Evolutionary conservation across 2,113 vertebrate species (phyloP).

Genomic region (Xiphophorus hellerii): DNA sequence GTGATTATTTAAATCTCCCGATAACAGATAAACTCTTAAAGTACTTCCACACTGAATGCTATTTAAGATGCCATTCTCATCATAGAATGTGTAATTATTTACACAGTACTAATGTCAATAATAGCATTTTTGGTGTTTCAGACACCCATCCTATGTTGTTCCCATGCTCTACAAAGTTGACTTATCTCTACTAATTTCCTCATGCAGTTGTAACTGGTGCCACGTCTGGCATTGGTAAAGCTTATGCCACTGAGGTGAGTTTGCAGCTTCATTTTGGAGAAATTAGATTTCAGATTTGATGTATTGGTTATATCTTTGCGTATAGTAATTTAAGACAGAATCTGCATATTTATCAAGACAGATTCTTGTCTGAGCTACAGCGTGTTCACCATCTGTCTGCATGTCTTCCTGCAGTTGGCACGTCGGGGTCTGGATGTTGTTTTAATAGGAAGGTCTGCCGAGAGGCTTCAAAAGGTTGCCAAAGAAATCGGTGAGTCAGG

Average conservation of each 20-base stretch:
- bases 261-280: not conserved
- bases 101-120: not conserved
- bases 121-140: not conserved
- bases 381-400: constrained; percentile 17
- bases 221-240: constrained; percentile 82
- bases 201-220: constrained; percentile 83
- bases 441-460: constrained; percentile 77
- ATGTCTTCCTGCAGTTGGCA: constrained; percentile 76
- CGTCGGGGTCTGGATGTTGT: constrained; percentile 81
- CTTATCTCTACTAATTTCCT: constrained; percentile 12
- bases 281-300: not conserved
- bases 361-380: not conserved
- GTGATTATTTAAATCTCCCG: too few relatives aligned
- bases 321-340: not conserved
- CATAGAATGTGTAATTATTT: too few relatives aligned
- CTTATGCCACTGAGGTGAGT: constrained; percentile 83
- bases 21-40: too few relatives aligned
- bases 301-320: too few relatives aligned
- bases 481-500: constrained; percentile 77
- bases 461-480: constrained; percentile 73
- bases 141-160: not conserved
- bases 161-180: too few relatives aligned
- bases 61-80: too few relatives aligned
- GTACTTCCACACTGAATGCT: too few relatives aligned
- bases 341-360: not conserved